Evolutionary conservation across 2,888 invertebrate species (phyloP), one percentile per base, ranked within the genome.

Genomic region (Phortica magna): DNA sequence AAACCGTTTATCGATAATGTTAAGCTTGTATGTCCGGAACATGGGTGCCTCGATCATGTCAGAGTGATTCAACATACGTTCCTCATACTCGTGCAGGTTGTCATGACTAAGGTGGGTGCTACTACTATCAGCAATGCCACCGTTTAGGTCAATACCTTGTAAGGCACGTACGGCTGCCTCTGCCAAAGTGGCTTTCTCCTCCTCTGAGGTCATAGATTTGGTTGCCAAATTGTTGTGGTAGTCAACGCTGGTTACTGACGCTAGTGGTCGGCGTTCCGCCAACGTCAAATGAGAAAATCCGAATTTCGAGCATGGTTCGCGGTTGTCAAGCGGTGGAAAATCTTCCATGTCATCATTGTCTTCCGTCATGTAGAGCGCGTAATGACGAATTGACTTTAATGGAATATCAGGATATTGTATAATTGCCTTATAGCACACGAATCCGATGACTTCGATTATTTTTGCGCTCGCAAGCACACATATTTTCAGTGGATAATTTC

Each of bases 361-460:
- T 92, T 99, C 99, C 41, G 97, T 98, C 91, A 99, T 97, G 90
- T 96, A 97, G 75, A 99, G 93, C 64, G 97, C 97, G 91, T 98
- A 98, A 88, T 95, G 94, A 75, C 93, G 93, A 19, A 95, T 94
- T 55, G 95, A 94, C 84, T 94, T 94, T 70, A 95, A 93, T 22
- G 92, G 90, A 84, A 94, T 92, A 78, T 95, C 94, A 6, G 94
- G 94, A 89, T 94, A 94, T 87, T 94, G 93, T 80, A 94, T 94
- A 90, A 94, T 95, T 89, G 87, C 96, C 93, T 97, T 96, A 90
- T 97, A 97, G 92, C 98, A 96, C 85, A 97, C 97, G 75, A 98
- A 94, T 53, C 99, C 99, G 89, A 99, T 97, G 48, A 98, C 90
- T 90, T 99, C 98, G 84, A 94, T 94, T 75, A 98, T 96, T 93